Conservation (phyloP, 1,140 invertebrate species). For the Saccostrea echinata region DNA sequence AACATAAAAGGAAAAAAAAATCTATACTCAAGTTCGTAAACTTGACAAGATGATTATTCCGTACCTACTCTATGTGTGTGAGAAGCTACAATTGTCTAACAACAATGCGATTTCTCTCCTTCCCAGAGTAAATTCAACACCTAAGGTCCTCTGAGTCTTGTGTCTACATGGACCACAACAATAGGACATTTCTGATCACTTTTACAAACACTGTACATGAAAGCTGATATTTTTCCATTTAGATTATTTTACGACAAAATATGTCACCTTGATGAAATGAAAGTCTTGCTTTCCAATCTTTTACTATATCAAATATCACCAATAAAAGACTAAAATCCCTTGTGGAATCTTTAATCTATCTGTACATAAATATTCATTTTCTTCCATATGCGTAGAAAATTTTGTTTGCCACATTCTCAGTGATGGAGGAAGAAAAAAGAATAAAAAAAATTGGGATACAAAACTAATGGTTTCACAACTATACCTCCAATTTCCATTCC, state of each 20-base stretch:
- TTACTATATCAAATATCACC: background rate
- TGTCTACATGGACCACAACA: slow-evolving; percentile 30
- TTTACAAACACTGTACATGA: background rate
- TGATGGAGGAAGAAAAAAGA: too few species aligned
- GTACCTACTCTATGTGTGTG: background rate
- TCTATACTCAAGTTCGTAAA: slow-evolving; percentile 14
- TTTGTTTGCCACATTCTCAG: background rate
- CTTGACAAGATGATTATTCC: slow-evolving; percentile 26
- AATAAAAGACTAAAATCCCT: background rate
- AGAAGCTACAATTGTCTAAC: background rate
- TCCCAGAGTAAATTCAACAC: background rate
- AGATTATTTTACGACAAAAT: slow-evolving; percentile 9
- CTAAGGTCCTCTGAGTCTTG: background rate
- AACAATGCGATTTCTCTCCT: slow-evolving; percentile 18
- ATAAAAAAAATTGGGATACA: too few species aligned
- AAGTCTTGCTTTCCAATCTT: background rate
- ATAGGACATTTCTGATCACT: background rate
- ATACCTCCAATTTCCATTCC: too few species aligned
- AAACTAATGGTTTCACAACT: too few species aligned
- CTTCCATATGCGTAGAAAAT: background rate
- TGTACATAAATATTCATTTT: background rate
- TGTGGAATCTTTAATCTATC: background rate
- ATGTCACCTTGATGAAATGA: slow-evolving; percentile 8
- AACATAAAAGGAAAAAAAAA: slow-evolving; percentile 16
- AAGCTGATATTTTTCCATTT: slow-evolving; percentile 15